A percentile compares a stretch with the other conserved stretches of the same genome.
These are phyloP conservation scores for Meganola albula DNA, from an alignment of 2,888 invertebrate species.

Conservation along the genomic window DNA sequence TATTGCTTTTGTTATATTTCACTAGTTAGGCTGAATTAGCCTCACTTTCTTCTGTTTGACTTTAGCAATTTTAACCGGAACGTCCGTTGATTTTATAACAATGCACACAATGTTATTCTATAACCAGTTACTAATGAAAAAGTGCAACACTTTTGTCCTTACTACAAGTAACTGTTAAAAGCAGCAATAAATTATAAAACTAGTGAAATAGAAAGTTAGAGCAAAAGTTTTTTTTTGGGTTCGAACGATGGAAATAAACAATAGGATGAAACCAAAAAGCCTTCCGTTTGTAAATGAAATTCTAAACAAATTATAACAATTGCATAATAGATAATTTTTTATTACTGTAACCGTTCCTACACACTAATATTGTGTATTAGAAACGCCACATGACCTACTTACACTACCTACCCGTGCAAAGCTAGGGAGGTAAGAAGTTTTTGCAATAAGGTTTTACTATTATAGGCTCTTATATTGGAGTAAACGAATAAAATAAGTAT, in stretches of 20 bases:
- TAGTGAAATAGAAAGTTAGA: conserved; percentile 42
- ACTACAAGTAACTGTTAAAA: conserved; percentile 29
- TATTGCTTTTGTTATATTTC: too few species aligned
- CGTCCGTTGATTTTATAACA: conserved; percentile 12
- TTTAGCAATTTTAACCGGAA: conserved; percentile 9
- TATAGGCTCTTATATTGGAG: too few species aligned
- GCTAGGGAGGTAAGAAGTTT: too few species aligned
- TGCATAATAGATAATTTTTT: too few species aligned
- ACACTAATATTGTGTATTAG: too few species aligned
- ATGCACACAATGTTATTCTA: conserved; percentile 11
- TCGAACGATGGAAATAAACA: conserved; percentile 28
- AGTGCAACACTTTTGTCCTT: conserved; percentile 33
- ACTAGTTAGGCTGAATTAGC: conserved; percentile 3
- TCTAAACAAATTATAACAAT: conserved; percentile 11
- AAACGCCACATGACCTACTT: too few species aligned
- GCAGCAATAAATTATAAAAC: conserved; percentile 28
- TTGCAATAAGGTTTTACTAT: too few species aligned
- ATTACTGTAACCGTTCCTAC: too few species aligned
- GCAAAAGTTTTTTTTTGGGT: conserved; percentile 22
- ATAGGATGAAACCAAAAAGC: conserved; percentile 32
- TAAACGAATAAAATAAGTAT: too few species aligned
- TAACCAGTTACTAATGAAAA: conserved; percentile 16
- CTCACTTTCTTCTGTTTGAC: conserved; percentile 9
- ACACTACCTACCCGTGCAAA: too few species aligned
- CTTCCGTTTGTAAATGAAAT: conserved; percentile 32